Evolutionary conservation across 2,113 vertebrate genomes (phyloP).

Genomic region (Corythornis cristatus): DNA sequence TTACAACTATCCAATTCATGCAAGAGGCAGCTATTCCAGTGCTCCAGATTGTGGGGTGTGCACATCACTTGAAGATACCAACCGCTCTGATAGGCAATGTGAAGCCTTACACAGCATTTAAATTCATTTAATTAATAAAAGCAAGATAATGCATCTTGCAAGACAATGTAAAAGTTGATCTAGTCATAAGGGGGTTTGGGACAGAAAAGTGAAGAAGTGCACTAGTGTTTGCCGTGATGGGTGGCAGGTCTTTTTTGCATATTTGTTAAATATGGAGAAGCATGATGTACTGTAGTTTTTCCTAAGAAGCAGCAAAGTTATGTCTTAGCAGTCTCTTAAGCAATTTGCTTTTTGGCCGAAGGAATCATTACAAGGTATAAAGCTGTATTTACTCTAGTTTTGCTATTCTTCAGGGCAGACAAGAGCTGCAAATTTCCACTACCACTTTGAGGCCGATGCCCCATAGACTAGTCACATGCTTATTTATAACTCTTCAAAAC

Average conservation of each 20-base stretch:
- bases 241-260: neutral
- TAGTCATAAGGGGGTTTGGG: rapidly evolving
- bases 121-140: neutral
- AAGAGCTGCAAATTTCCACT: neutral
- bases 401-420: neutral
- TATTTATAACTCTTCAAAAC: neutral
- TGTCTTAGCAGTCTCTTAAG: neutral
- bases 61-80: neutral
- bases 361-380: neutral
- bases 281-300: neutral
- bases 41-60: neutral
- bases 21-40: neutral
- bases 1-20: neutral
- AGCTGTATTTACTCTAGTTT: neutral
- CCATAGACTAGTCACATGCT: neutral
- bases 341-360: neutral
- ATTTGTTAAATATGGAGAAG: neutral
- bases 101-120: neutral
- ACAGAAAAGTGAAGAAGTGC: neutral
- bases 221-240: neutral
- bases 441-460: neutral
- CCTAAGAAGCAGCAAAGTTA: neutral
- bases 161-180: neutral
- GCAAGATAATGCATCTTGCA: neutral
- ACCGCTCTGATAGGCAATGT: neutral